These are phyloP conservation scores for Psilanteris sp. DNA, from an alignment of 1,140 invertebrate species.

Conservation along the genomic window DNA sequence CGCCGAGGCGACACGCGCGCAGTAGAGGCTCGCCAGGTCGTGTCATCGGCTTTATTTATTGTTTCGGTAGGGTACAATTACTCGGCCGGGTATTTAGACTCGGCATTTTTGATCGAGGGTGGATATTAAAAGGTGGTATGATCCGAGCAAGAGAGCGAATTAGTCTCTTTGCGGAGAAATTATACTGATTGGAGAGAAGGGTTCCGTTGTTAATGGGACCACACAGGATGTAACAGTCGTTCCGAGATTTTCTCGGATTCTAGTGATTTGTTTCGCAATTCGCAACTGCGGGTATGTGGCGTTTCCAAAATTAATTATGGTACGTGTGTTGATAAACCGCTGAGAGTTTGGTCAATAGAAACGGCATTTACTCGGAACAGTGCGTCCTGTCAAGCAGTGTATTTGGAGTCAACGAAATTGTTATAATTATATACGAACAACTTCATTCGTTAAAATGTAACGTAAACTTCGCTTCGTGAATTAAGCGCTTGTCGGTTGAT, in stretches of 20 bases:
- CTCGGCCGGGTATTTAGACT: constrained; percentile 8
- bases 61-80: constrained; percentile 33
- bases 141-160: constrained; percentile 5
- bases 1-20: constrained; percentile 15
- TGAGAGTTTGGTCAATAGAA: no score
- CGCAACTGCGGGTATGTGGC: background rate
- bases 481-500: no score
- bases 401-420: no score
- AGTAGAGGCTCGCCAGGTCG: background rate
- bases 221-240: constrained; percentile 9
- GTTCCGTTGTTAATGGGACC: constrained; percentile 40
- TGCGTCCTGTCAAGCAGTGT: no score
- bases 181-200: constrained; percentile 32
- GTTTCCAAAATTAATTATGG: background rate
- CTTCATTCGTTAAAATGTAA: no score
- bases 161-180: constrained; percentile 15
- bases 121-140: constrained; percentile 11
- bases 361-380: no score
- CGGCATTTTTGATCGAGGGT: background rate
- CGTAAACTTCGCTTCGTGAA: no score
- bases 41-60: constrained; percentile 34
- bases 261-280: constrained; percentile 5
- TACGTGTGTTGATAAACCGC: no score
- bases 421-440: no score
- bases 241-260: constrained; percentile 19